Percentiles rank a stretch among this genome's conserved stretches.
phyloP scores from a whole-genome alignment of 2,797 vertebrate genomes.

The Muscicapa comitata region DNA sequence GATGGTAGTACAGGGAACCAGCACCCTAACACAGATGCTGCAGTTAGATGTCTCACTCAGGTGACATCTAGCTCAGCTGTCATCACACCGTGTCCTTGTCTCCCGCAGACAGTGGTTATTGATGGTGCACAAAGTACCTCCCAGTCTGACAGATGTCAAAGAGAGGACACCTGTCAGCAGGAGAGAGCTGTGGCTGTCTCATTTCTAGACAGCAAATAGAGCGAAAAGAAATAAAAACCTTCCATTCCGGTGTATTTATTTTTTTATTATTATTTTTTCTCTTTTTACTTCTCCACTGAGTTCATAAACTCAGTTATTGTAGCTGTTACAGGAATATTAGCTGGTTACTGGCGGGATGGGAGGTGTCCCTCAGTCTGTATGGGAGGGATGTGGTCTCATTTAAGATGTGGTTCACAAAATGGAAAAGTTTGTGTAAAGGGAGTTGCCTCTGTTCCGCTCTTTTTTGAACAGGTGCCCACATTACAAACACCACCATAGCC shows the following conservation, averaged over 20 bases:
- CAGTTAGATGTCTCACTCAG: not conserved
- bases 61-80: not conserved
- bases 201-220: not conserved
- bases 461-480: conserved; percentile 55
- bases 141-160: not conserved
- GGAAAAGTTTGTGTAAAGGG: conserved; percentile 56
- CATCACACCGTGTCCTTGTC: not conserved
- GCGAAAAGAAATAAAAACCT: not conserved
- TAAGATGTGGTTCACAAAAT: conserved; percentile 40
- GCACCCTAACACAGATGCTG: not conserved
- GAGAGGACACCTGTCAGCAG: not conserved
- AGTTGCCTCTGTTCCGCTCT: conserved; percentile 34
- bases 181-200: not conserved
- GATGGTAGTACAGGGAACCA: not conserved
- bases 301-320: not conserved
- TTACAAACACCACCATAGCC: conserved; percentile 10
- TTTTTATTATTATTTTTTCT: not conserved
- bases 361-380: not conserved
- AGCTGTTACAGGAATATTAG: not conserved
- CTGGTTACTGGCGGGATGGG: not conserved
- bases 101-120: not conserved
- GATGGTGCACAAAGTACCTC: not conserved
- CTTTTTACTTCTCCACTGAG: not conserved
- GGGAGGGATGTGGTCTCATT: conserved; percentile 24
- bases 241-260: not conserved